These are phyloP conservation scores for Papilio xuthus DNA, from an alignment of 1,140 invertebrate species.

Conservation along the genomic window DNA sequence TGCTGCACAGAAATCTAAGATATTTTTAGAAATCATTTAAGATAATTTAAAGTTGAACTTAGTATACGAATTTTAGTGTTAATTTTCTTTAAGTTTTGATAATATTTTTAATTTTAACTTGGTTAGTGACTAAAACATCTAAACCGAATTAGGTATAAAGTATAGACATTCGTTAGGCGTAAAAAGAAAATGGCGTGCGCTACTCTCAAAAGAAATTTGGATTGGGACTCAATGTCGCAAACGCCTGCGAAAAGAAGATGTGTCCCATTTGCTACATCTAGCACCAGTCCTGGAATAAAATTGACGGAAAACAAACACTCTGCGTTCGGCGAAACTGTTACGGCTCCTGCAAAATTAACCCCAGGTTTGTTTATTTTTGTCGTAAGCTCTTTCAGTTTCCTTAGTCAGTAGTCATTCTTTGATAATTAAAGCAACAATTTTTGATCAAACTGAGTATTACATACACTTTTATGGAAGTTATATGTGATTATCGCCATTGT, in stretches of 20 bases:
- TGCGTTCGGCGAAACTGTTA: slow-evolving; percentile 87
- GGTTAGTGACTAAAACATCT: slow-evolving; percentile 59
- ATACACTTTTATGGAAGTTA: slow-evolving; percentile 45
- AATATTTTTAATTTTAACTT: slow-evolving; percentile 69
- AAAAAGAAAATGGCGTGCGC: slow-evolving; percentile 95
- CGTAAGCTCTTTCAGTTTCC: slow-evolving; percentile 39
- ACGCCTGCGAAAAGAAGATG: slow-evolving; percentile 93
- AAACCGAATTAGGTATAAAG: slow-evolving; percentile 55
- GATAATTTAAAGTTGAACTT: slow-evolving; percentile 56
- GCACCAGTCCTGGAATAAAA: slow-evolving; percentile 84
- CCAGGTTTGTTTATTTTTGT: slow-evolving; percentile 87
- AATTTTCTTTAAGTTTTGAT: slow-evolving; percentile 57
- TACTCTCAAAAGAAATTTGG: slow-evolving; percentile 95
- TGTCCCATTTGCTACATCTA: slow-evolving; percentile 90
- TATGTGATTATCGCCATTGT: slow-evolving; percentile 72
- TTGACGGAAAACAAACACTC: slow-evolving; percentile 83
- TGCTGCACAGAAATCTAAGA: slow-evolving; percentile 67
- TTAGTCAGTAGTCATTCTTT: background rate
- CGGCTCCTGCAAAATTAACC: slow-evolving; percentile 88
- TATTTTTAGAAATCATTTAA: slow-evolving; percentile 70
- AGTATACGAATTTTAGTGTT: slow-evolving; percentile 66
- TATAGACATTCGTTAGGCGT: slow-evolving; percentile 75
- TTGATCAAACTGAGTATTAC: background rate
- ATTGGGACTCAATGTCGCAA: slow-evolving; percentile 94
- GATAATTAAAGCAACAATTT: background rate